Evolutionary conservation across 2,113 vertebrate species (phyloP).

Genomic region (Eudorcas thomsonii): DNA sequence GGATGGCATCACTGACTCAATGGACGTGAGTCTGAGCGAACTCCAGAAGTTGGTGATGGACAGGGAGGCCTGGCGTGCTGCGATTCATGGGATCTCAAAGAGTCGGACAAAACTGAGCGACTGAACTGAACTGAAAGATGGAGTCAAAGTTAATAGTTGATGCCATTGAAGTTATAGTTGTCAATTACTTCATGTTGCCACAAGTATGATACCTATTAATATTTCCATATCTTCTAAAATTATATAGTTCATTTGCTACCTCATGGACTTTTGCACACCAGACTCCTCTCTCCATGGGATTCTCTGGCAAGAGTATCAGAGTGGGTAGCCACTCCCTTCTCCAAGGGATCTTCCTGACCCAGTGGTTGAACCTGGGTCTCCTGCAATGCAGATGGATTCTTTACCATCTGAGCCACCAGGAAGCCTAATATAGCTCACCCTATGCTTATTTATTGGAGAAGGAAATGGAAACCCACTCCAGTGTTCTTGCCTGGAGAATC

Average conservation of each 20-base stretch:
- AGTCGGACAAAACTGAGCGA: too few species aligned
- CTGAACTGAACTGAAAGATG: not conserved
- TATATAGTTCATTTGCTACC: not conserved
- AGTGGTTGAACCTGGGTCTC: not conserved
- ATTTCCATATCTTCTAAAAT: not conserved
- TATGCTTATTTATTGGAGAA: too few species aligned
- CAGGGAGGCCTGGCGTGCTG: too few species aligned
- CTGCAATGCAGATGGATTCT: not conserved
- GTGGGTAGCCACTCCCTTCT: not conserved
- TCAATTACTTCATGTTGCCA: not conserved
- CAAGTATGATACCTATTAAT: not conserved
- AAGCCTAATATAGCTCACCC: not conserved
- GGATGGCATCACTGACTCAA: too few species aligned
- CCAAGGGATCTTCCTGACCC: not conserved
- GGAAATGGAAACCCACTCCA: too few species aligned
- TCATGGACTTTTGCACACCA: not conserved
- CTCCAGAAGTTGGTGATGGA: too few species aligned
- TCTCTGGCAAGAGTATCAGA: not conserved
- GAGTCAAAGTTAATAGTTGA: not conserved
- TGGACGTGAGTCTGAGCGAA: too few species aligned
- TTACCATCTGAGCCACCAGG: not conserved
- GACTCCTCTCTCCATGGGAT: not conserved
- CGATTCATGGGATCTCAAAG: too few species aligned
- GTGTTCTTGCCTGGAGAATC: too few species aligned
- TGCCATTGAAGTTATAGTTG: not conserved